phyloP scores from a whole-genome alignment of 92 coral and sea anemone genomes.

The Hydrozoanthus gracilis region DNA sequence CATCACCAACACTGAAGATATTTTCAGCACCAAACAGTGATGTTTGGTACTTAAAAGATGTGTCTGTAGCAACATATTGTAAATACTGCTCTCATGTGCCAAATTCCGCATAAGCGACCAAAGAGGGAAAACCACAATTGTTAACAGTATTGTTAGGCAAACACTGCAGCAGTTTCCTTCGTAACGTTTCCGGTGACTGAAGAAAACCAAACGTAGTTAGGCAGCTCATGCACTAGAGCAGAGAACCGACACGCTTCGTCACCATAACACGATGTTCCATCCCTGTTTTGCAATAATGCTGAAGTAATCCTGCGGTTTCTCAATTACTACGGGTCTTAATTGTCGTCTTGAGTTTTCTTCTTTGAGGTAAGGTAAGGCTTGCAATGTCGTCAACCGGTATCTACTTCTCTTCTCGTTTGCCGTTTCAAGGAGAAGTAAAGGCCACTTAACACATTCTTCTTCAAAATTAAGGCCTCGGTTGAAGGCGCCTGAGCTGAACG shows the following conservation, averaged over 20 bases:
- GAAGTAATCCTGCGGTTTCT: constrained; percentile 34
- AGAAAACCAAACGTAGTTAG: constrained; percentile 41
- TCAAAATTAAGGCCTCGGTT: constrained; percentile 48
- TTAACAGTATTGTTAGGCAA: constrained; percentile 42
- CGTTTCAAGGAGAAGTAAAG: constrained; percentile 52
- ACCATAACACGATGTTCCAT: neutral
- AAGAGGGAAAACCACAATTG: constrained; percentile 50
- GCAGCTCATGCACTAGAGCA: constrained; percentile 50
- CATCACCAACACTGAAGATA: neutral
- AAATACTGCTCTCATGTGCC: constrained; percentile 56
- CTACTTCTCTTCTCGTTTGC: constrained; percentile 53
- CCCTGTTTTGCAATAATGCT: constrained; percentile 53
- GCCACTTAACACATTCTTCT: constrained; percentile 56
- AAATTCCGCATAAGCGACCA: constrained; percentile 10
- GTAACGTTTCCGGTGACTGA: constrained; percentile 51
- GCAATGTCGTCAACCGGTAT: constrained; percentile 58
- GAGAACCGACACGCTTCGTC: constrained; percentile 51
- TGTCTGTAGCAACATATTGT: constrained; percentile 36
- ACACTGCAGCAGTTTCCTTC: constrained; percentile 42
- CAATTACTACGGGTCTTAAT: neutral
- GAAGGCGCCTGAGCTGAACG: constrained; percentile 38
- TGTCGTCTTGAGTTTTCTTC: constrained; percentile 28
- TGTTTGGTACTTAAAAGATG: constrained; percentile 1
- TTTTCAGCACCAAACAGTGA: constrained; percentile 15
- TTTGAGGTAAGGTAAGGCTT: constrained; percentile 58